Base-by-base conservation (phyloP, 1,140 invertebrate genomes). In the Schlechtendalia chinensis region DNA sequence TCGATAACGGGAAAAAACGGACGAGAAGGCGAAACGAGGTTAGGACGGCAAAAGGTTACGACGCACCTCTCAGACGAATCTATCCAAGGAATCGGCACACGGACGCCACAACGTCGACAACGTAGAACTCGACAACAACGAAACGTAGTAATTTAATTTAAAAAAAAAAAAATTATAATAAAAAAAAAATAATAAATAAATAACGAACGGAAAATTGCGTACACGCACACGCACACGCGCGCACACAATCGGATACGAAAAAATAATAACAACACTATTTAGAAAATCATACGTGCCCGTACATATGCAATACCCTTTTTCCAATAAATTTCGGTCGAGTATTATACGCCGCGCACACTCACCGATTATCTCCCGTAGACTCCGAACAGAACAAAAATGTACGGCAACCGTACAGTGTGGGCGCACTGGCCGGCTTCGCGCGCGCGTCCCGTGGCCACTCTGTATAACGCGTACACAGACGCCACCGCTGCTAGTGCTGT, bases 281-380 rank as follows among this genome's bases (percentile, higher is more conserved):
- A 63, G 39, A 79, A 79, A 79, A 79, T 79, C 56, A 27, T 79
- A 79, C 75, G 75, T 61, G 58, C 75, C 75, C 75, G 75, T 54
- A 22, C 63, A 63, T 32, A 61, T 32, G 75, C n/a, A 45, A 63
- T 79, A 79, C 58, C 75, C 75, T 79, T 79, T 79, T 79, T 79
- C 39, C 58, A 63, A 79, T 79, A 79, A 79, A 79, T 79, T 79
- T 79, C 39, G 75, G 75, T 79, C 58, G 75, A 63, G 53, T 79
- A 79, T n/a, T n/a, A 79, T 79, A 79, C 75, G 75, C 75, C 75
- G 75, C 75, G 58, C 75, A 79, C 75, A 79, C 75, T 79, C 75
- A 79, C 54, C 75, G 75, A 79, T 79, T 79, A 79, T 79, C 75
- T 79, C 75, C 58, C 75, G 75, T 79, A 61, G 54, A 59, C 75